Percentiles rank a stretch among this genome's conserved stretches.
phyloP scores from a whole-genome alignment of 2,113 vertebrate species.

The Periophthalmus modestus region DNA sequence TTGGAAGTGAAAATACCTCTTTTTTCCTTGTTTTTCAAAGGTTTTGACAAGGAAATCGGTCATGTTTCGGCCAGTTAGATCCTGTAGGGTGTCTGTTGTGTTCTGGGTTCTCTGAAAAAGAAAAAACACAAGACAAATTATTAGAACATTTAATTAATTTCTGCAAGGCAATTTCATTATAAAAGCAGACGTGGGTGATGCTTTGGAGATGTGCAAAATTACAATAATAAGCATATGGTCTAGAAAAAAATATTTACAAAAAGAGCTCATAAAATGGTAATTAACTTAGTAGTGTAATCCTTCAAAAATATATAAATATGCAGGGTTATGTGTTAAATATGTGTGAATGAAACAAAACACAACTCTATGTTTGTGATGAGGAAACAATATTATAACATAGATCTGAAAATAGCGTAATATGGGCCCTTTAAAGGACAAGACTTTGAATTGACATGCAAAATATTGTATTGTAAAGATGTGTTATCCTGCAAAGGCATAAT shows the following conservation, averaged over 20 bases:
- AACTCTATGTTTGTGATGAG: too few relatives aligned
- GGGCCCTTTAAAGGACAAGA: too few relatives aligned
- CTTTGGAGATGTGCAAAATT: neutral
- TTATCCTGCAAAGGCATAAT: too few relatives aligned
- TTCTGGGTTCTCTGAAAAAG: conserved; percentile 73
- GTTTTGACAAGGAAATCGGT: conserved; percentile 95
- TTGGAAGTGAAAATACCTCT: conserved; percentile 56
- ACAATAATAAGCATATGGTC: neutral
- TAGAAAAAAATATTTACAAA: neutral
- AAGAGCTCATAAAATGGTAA: neutral
- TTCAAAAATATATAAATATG: too few relatives aligned
- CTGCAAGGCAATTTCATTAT: neutral
- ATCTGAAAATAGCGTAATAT: too few relatives aligned
- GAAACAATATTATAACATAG: too few relatives aligned
- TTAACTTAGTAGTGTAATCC: neutral
- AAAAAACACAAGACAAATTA: neutral
- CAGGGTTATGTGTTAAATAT: too few relatives aligned
- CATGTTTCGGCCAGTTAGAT: conserved; percentile 88
- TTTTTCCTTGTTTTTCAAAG: conserved; percentile 75
- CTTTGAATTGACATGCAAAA: too few relatives aligned
- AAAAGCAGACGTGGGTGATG: neutral
- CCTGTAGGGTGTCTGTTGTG: conserved; percentile 85
- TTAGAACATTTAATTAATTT: neutral
- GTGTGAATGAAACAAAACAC: too few relatives aligned
- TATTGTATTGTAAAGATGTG: too few relatives aligned